phyloP scores from a whole-genome alignment of 92 coral and sea anemone species.

The Nematostella vectensis region DNA sequence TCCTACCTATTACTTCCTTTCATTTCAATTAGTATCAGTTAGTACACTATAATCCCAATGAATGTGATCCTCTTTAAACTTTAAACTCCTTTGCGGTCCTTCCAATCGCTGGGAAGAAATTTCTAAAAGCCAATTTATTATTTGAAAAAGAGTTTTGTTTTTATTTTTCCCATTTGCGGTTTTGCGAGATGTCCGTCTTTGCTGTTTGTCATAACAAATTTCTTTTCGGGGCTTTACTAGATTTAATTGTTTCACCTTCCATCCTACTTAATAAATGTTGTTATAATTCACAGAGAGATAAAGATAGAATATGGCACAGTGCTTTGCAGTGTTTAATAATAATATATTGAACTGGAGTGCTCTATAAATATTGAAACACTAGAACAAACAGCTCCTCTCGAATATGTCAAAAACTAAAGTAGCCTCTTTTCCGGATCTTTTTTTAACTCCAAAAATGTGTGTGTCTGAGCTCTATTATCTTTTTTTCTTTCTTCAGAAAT shows the following conservation, averaged over 20 bases:
- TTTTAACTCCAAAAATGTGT: not conserved
- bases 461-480: not conserved
- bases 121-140: constrained; percentile 1
- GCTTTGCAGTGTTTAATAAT: not conserved
- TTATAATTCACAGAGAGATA: constrained; percentile 8
- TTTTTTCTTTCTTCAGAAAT: not conserved
- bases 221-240: not conserved
- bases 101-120: not conserved
- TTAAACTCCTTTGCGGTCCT: not conserved
- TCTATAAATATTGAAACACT: not conserved
- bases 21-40: not conserved
- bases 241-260: constrained; percentile 16
- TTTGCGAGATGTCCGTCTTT: not conserved
- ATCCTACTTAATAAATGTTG: constrained; percentile 8
- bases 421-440: not conserved
- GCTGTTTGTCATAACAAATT: not conserved
- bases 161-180: not conserved
- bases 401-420: not conserved
- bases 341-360: not conserved
- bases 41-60: not conserved
- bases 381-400: constrained; percentile 1
- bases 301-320: not conserved
- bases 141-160: not conserved
- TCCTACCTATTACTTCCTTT: not conserved
- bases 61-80: not conserved